phyloP scores from a whole-genome alignment of 1,140 invertebrate species.

The Gonioctena quinquepunctata region DNA sequence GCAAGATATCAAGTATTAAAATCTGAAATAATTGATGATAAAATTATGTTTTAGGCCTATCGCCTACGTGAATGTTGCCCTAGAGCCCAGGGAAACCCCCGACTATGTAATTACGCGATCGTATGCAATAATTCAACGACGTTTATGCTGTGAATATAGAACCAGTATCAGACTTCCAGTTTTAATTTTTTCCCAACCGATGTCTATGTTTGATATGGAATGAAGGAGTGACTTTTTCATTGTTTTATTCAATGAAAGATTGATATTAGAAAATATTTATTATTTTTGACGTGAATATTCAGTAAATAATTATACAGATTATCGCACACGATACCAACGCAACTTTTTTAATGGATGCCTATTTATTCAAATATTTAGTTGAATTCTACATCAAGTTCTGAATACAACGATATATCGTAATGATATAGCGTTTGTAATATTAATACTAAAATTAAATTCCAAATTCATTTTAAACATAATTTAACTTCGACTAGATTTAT shows the following conservation, averaged over 20 bases:
- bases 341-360: no score
- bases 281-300: background rate
- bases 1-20: constrained; percentile 21
- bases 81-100: constrained; percentile 13
- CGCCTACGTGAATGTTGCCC: constrained; percentile 25
- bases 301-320: background rate
- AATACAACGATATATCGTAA: no score
- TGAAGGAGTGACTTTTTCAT: no score
- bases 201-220: constrained; percentile 7
- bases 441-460: no score
- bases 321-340: no score
- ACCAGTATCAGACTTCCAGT: background rate
- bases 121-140: constrained; percentile 16
- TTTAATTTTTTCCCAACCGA: constrained; percentile 15
- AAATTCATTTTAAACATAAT: no score
- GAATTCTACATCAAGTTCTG: no score
- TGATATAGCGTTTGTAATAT: no score
- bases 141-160: constrained; percentile 18
- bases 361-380: no score
- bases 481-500: no score
- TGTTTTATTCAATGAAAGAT: no score
- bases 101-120: constrained; percentile 15
- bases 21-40: constrained; percentile 26
- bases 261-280: no score
- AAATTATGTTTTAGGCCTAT: constrained; percentile 21